These are phyloP conservation scores for Drosophila sp. DNA, from an alignment of 1,140 invertebrate genomes.

Conservation along the genomic window DNA sequence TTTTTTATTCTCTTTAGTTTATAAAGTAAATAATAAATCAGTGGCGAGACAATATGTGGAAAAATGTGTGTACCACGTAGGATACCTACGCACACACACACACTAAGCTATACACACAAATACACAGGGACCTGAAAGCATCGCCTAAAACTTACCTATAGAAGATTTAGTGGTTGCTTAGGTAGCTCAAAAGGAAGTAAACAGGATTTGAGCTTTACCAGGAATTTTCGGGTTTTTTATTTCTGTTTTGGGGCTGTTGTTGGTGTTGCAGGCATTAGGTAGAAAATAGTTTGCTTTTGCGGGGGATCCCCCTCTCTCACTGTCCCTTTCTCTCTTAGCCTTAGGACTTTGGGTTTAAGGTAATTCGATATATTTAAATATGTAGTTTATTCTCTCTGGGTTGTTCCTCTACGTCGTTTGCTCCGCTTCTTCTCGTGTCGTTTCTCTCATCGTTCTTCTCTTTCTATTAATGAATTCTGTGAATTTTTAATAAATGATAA, in stretches of 20 bases:
- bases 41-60: constrained; percentile 65
- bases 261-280: constrained; percentile 56
- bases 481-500: constrained; percentile 76
- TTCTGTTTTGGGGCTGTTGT: constrained; percentile 40
- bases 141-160: constrained; percentile 63
- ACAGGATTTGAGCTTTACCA: constrained; percentile 75
- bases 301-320: constrained; percentile 6
- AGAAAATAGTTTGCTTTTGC: constrained; percentile 59
- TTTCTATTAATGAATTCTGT: constrained; percentile 65
- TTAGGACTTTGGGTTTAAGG: constrained; percentile 51
- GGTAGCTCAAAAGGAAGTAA: constrained; percentile 75
- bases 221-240: constrained; percentile 39
- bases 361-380: constrained; percentile 76
- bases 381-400: constrained; percentile 48
- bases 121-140: constrained; percentile 43
- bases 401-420: too few species aligned
- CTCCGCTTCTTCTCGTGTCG: constrained; percentile 12
- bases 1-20: constrained; percentile 15
- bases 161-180: constrained; percentile 75
- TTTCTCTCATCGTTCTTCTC: constrained; percentile 25
- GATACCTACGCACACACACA: constrained; percentile 31
- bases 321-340: constrained; percentile 22
- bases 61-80: constrained; percentile 41
- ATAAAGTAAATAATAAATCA: constrained; percentile 78
- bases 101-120: constrained; percentile 26